phyloP scores from a whole-genome alignment of 2,888 invertebrate species.

The Andrena haemorrhoa region DNA sequence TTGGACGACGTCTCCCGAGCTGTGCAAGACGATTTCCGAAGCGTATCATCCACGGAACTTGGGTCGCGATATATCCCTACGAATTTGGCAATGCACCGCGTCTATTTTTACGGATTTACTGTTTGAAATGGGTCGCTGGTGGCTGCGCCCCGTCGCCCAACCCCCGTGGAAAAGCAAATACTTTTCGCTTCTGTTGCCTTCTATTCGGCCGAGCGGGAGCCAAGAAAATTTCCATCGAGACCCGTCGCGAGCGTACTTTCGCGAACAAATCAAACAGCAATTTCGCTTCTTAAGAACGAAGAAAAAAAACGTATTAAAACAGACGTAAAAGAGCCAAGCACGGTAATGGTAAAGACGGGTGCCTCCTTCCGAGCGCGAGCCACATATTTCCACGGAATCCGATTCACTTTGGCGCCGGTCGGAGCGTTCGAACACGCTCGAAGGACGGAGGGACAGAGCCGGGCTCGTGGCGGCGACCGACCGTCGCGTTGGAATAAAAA shows the following conservation, averaged over 20 bases:
- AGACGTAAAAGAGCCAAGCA: neutral
- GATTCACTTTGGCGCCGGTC: too few relatives aligned
- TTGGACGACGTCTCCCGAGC: conserved; percentile 37
- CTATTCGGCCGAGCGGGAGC: conserved; percentile 1
- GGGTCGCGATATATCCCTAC: conserved; percentile 25
- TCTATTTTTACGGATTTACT: conserved; percentile 52
- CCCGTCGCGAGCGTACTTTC: conserved; percentile 16
- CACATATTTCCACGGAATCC: neutral
- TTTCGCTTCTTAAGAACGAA: conserved; percentile 12
- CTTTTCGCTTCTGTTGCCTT: conserved; percentile 25
- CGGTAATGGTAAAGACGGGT: neutral
- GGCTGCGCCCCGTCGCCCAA: neutral
- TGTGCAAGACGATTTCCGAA: conserved; percentile 41
- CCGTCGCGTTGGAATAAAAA: neutral
- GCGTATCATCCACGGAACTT: conserved; percentile 40
- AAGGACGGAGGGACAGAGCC: too few relatives aligned
- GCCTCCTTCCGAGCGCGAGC: neutral
- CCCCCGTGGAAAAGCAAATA: conserved; percentile 35
- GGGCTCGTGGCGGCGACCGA: too few relatives aligned
- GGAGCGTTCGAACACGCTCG: too few relatives aligned
- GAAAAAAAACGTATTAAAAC: neutral
- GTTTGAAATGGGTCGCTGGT: conserved; percentile 53
- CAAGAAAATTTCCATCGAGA: conserved; percentile 30
- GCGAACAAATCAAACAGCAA: conserved; percentile 31
- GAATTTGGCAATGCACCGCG: conserved; percentile 56